These are phyloP conservation scores for Centropus unirufus DNA, from an alignment of 2,113 vertebrate species.

Conservation along the genomic window DNA sequence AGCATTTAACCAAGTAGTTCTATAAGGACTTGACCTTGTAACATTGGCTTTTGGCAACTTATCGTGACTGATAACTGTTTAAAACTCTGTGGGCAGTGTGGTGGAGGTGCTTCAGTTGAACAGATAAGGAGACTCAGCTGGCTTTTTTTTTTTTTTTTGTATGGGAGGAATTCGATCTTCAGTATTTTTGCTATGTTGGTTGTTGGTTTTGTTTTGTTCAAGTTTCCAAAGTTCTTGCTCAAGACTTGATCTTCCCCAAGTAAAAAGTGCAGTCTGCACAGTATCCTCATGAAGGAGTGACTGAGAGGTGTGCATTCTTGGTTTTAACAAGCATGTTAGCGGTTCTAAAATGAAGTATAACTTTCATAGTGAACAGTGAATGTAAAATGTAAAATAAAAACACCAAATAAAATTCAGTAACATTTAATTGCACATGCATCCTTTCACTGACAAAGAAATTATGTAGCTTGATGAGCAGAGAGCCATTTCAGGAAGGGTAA, in stretches of 20 bases:
- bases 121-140: neutral
- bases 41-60: neutral
- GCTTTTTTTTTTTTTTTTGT: neutral
- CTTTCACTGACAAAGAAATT: neutral
- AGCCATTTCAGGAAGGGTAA: neutral
- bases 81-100: rapidly evolving
- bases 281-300: neutral
- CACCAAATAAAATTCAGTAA: neutral
- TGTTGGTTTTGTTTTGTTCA: neutral
- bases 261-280: neutral
- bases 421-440: neutral
- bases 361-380: neutral
- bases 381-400: neutral
- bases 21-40: neutral
- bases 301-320: neutral
- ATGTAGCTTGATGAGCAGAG: neutral
- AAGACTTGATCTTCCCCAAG: neutral
- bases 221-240: neutral
- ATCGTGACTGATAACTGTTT: neutral
- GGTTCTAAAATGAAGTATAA: neutral
- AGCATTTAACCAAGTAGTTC: neutral
- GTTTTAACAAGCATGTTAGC: neutral
- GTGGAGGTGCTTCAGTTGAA: neutral
- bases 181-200: neutral
- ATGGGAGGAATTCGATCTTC: neutral